Conservation (phyloP, 2,797 vertebrate species). For the Mycteria americana region DNA sequence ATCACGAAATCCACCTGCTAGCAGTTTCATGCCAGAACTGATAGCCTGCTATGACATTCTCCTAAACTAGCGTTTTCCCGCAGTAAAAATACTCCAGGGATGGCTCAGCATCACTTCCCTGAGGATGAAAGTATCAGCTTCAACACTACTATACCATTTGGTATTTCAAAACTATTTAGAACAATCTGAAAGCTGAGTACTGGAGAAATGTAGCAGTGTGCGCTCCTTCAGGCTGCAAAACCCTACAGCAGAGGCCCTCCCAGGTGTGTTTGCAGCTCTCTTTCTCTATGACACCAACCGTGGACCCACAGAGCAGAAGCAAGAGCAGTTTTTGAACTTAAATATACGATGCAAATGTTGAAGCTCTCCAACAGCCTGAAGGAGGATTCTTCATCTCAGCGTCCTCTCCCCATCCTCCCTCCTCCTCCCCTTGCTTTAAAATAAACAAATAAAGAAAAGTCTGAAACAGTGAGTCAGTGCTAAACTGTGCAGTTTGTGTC, state of each 20-base stretch:
- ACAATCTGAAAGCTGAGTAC: background rate
- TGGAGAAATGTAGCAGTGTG: background rate
- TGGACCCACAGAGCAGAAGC: background rate
- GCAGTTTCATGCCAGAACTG: slow-evolving; percentile 12
- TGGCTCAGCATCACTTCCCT: background rate
- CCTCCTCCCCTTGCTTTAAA: background rate
- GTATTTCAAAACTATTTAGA: background rate
- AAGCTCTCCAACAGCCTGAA: background rate
- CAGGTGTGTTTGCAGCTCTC: background rate
- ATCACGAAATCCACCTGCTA: background rate
- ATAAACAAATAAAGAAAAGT: background rate
- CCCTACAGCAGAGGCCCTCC: background rate
- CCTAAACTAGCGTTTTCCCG: background rate
- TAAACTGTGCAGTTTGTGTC: background rate
- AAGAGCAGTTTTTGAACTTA: background rate
- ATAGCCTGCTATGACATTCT: slow-evolving; percentile 16
- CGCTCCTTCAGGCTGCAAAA: background rate
- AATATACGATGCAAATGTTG: background rate
- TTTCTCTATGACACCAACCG: background rate
- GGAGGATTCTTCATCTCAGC: background rate
- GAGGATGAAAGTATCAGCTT: background rate
- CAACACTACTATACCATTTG: background rate
- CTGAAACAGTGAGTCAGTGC: background rate
- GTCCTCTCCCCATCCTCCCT: background rate
- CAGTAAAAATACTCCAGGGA: slow-evolving; percentile 7